Conservation (phyloP, 2,888 invertebrate genomes). For the Fragum sueziense region DNA sequence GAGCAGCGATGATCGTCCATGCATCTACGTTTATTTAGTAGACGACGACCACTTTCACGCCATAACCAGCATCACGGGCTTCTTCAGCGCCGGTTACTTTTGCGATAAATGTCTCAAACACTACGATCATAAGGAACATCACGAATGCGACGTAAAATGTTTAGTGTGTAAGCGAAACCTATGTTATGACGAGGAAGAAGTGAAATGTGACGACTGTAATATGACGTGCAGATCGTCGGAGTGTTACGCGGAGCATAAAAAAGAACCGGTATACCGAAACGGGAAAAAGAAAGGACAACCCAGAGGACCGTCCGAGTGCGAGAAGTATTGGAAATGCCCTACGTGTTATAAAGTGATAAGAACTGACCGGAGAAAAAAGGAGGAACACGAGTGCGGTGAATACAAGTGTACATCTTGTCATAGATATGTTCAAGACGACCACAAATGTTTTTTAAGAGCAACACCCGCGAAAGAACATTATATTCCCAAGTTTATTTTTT, state of each 20-base stretch:
- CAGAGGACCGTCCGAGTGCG: conserved; percentile 15
- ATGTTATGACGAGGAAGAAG: conserved; percentile 23
- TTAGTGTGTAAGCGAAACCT: conserved; percentile 36
- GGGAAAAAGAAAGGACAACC: conserved; percentile 22
- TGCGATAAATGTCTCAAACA: conserved; percentile 29
- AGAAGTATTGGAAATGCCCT: conserved; percentile 32
- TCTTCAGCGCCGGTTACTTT: conserved; percentile 41
- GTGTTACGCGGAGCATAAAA: conserved; percentile 23
- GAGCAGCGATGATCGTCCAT: conserved; percentile 26
- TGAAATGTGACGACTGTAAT: conserved; percentile 15
- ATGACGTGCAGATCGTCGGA: conserved; percentile 27
- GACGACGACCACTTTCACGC: conserved; percentile 42
- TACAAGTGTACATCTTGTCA: conserved; percentile 21
- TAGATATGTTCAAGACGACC: conserved; percentile 11
- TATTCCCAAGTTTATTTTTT: conserved; percentile 38
- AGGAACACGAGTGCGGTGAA: conserved; percentile 35
- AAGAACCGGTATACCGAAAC: conserved; percentile 2
- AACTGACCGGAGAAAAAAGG: conserved; percentile 5
- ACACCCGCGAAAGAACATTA: conserved; percentile 21
- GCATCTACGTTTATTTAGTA: conserved; percentile 44
- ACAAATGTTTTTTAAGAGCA: conserved; percentile 35
- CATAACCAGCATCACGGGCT: conserved; percentile 36
- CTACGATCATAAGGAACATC: conserved; percentile 27
- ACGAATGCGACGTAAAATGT: conserved; percentile 31
- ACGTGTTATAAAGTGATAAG: conserved; percentile 30